Conservation (phyloP, 1,140 invertebrate species). For the Leptinotarsa defecta region DNA sequence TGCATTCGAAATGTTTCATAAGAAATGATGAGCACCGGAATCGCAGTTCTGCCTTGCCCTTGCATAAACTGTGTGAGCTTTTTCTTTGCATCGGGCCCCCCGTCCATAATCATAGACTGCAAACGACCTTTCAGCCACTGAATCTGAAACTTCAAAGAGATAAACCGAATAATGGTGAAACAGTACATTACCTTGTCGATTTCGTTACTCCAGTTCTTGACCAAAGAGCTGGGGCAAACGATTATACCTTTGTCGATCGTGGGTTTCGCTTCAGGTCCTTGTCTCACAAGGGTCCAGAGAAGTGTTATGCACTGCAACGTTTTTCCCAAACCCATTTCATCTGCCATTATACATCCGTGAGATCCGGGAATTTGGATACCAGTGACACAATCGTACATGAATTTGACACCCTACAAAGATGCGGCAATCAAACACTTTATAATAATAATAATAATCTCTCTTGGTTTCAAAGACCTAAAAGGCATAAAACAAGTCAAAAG, state of each 20-base stretch:
- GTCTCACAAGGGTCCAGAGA: conserved; percentile 91
- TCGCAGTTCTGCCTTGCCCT: conserved; percentile 69
- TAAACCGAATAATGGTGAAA: background rate
- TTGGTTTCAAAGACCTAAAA: too few species aligned
- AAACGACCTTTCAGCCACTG: conserved; percentile 86
- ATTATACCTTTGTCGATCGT: conserved; percentile 91
- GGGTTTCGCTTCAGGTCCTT: conserved; percentile 83
- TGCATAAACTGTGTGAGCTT: conserved; percentile 79
- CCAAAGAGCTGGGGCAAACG: conserved; percentile 95
- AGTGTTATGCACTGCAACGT: conserved; percentile 98
- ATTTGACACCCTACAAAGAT: conserved; percentile 83
- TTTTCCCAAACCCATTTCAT: conserved; percentile 98
- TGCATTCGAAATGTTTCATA: conserved; percentile 99
- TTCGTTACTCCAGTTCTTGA: conserved; percentile 99
- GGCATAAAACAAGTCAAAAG: too few species aligned
- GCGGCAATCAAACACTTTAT: too few species aligned
- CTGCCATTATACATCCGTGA: conserved; percentile 97
- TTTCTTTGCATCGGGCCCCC: conserved; percentile 85
- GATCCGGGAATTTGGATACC: conserved; percentile 86
- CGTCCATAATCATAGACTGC: conserved; percentile 87
- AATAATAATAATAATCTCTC: too few species aligned
- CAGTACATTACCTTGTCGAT: conserved; percentile 73
- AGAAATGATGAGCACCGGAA: conserved; percentile 95
- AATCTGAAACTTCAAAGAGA: conserved; percentile 24
- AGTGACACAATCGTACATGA: conserved; percentile 99